Base-by-base conservation (phyloP, 2,113 vertebrate genomes). In the Caretta caretta region DNA sequence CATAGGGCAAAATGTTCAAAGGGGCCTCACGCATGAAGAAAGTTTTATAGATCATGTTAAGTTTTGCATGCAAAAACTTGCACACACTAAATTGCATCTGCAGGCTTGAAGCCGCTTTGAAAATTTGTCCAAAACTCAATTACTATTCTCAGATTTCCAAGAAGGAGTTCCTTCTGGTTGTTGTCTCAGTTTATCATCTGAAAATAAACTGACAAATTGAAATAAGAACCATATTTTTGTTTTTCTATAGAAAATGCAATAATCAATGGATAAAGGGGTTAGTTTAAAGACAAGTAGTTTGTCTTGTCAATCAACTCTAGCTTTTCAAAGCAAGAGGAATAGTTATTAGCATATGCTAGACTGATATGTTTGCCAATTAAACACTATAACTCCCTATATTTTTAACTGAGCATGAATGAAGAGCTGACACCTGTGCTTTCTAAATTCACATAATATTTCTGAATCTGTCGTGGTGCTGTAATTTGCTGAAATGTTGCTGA, bases 291-390 rank as follows among this genome's bases (percentile, higher is more conserved):
- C 51, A 48, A 13, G 78, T 88, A 38, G 89, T 95, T 94, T 16
- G 42, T 62, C 85, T 65, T 62, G 19, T 78, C 88, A 83, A 80
- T 56, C 87, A 90, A 27, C n/a, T 5, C 9, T 12, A 57, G 90
- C 14, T 5, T 85, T 95, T 87, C 6, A 50, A 76, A 93, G 85
- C 72, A 90, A 53, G 54, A 92, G 62, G 57, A 69, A 4, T 38
- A 42, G 51, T 80, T 48, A 9, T 9, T 51, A 83, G 87, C 56
- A 86, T 82, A 38, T 81, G 90, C 89, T 91, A 91, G 93, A 93
- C 96, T 97, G 97, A 24, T 98, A 95, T 97, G 95, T 97, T 98
- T 97, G 97, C 97, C 97, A 98, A 94, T 97, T 87, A 92, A 98
- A 97, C 96, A 96, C 96, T 93, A 6, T 83, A 2, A 25, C 13